phyloP scores from a whole-genome alignment of 2,888 invertebrate species.

The Hydriomena furcata region DNA sequence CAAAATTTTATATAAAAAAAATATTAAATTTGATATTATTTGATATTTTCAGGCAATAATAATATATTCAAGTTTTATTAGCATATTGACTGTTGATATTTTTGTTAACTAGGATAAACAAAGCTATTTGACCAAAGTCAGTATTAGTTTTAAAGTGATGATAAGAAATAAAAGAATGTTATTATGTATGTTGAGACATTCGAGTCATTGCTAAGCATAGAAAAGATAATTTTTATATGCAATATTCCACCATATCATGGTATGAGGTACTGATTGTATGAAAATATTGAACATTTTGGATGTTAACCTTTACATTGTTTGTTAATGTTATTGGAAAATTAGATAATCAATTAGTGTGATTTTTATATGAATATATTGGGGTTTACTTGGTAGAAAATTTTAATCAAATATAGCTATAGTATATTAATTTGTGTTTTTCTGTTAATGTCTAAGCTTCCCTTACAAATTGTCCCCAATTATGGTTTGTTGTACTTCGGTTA shows the following conservation, averaged over 20 bases:
- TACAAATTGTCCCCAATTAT: slow-evolving; percentile 38
- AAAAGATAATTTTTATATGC: slow-evolving; percentile 57
- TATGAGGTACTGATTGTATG: slow-evolving; percentile 67
- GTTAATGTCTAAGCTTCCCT: slow-evolving; percentile 36
- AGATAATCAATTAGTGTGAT: slow-evolving; percentile 79
- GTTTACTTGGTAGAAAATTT: slow-evolving; percentile 82
- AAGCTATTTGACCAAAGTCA: slow-evolving; percentile 84
- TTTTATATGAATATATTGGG: slow-evolving; percentile 84
- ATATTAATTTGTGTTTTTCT: slow-evolving; percentile 52
- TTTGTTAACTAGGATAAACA: slow-evolving; percentile 81
- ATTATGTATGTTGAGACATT: slow-evolving; percentile 66
- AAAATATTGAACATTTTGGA: slow-evolving; percentile 53
- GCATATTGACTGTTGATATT: slow-evolving; percentile 79
- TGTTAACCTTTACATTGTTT: slow-evolving; percentile 75
- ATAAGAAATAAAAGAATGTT: slow-evolving; percentile 58
- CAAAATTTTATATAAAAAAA: slow-evolving; percentile 66
- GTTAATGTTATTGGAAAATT: slow-evolving; percentile 79
- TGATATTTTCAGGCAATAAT: slow-evolving; percentile 79
- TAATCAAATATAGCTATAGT: slow-evolving; percentile 77
- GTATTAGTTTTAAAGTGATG: slow-evolving; percentile 80
- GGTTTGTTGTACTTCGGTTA: slow-evolving; percentile 38
- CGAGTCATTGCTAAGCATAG: slow-evolving; percentile 71
- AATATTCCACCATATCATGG: slow-evolving; percentile 75
- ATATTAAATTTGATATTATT: slow-evolving; percentile 66
- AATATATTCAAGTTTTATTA: slow-evolving; percentile 71